These are phyloP conservation scores for Callorhinus ursinus DNA, from an alignment of 2,113 vertebrate species.

Conservation along the genomic window DNA sequence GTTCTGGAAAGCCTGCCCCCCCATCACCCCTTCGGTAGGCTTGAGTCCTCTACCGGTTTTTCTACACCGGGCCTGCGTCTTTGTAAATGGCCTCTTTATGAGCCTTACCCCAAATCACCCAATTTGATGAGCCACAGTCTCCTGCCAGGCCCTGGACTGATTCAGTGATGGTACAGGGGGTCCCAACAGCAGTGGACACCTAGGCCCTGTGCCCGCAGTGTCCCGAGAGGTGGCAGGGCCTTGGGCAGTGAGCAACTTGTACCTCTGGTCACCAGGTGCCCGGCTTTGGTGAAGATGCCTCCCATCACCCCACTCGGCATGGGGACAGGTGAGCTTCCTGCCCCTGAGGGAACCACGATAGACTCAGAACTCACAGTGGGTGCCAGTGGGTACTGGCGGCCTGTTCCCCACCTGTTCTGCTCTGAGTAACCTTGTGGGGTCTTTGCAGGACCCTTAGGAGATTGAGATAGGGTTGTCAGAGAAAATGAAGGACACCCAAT, in stretches of 20 bases:
- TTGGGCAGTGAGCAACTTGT: background rate
- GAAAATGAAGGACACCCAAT: background rate
- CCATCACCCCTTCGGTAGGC: background rate
- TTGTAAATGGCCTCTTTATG: background rate
- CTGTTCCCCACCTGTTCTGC: background rate
- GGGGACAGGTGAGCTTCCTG: background rate
- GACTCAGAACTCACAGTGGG: background rate
- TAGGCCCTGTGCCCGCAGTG: background rate
- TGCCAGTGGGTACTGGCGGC: background rate
- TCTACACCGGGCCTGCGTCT: background rate
- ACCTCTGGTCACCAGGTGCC: background rate
- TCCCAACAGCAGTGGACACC: background rate
- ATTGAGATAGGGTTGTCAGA: background rate
- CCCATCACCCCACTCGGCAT: background rate
- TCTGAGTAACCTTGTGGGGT: background rate
- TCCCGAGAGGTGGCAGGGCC: background rate
- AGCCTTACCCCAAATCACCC: background rate
- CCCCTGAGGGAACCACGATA: background rate
- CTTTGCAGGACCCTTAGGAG: background rate
- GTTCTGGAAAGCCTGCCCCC: background rate
- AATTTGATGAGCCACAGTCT: background rate
- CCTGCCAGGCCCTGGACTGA: background rate
- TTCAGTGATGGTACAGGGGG: background rate
- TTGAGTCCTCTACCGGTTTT: background rate
- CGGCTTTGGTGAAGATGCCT: background rate